Conservation (phyloP, 2,113 vertebrate species). For the Anhinga anhinga region DNA sequence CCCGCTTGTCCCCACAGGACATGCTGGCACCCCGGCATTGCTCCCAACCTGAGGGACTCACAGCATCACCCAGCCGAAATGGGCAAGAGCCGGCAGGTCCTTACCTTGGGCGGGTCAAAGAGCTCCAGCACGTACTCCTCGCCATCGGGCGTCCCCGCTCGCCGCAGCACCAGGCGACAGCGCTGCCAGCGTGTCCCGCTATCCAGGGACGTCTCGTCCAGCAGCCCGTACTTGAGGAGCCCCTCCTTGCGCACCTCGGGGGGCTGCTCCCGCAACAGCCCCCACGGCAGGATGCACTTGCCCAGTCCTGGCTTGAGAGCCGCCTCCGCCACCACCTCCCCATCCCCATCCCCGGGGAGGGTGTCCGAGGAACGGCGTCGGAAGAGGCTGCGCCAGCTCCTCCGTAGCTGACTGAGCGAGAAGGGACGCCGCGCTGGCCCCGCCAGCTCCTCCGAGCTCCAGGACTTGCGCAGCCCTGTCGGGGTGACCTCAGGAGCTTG, state of each 20-base stretch:
- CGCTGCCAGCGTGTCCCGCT: conserved; percentile 87
- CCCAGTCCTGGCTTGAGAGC: conserved; percentile 54
- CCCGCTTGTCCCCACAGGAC: fast-evolving
- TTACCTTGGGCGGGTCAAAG: conserved; percentile 96
- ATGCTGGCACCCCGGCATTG: fast-evolving
- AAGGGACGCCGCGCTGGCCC: conserved; percentile 73
- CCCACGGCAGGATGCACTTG: conserved; percentile 77
- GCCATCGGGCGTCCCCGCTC: conserved; percentile 30
- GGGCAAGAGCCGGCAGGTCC: fast-evolving
- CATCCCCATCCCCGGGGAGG: conserved; percentile 37
- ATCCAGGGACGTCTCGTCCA: conserved; percentile 90
- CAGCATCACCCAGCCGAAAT: fast-evolving
- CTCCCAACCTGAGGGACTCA: fast-evolving
- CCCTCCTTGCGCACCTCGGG: conserved; percentile 85
- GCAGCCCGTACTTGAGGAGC: conserved; percentile 86
- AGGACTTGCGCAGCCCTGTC: conserved; percentile 67
- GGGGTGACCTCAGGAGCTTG: conserved; percentile 39
- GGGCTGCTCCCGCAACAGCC: conserved; percentile 69
- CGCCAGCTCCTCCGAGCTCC: conserved; percentile 82
- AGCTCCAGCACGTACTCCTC: conserved; percentile 86
- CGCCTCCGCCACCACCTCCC: neutral
- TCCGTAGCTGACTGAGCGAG: conserved; percentile 81
- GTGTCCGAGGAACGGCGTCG: conserved; percentile 76
- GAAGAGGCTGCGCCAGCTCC: conserved; percentile 82
- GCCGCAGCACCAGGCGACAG: conserved; percentile 88